phyloP scores from a whole-genome alignment of 2,113 vertebrate species.

The Rhabdornis inornatus region DNA sequence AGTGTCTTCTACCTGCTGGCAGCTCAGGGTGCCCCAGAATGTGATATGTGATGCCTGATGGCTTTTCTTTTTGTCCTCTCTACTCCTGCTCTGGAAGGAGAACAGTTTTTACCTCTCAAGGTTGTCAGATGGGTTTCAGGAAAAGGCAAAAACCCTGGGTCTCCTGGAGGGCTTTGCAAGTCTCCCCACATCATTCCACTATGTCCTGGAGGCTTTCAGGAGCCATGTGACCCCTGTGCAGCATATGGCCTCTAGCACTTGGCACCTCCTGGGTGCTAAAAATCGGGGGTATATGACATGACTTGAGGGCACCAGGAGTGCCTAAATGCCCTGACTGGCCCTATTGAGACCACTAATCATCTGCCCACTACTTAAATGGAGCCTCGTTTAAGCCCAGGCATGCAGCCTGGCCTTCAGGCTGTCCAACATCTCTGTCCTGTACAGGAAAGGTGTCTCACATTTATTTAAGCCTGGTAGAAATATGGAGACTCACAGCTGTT shows the following conservation, averaged over 20 bases:
- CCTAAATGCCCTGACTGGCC: not conserved
- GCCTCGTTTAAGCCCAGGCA: accelerated
- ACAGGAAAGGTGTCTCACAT: not conserved
- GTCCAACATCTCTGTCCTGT: not conserved
- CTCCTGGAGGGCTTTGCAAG: not conserved
- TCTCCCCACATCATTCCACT: not conserved
- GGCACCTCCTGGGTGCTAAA: not conserved
- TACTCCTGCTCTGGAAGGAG: not conserved
- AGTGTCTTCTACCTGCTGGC: not conserved
- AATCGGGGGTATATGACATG: not conserved
- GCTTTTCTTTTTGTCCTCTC: not conserved
- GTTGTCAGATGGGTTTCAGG: not conserved
- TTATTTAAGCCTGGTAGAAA: not conserved
- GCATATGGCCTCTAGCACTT: not conserved
- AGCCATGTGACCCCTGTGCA: not conserved
- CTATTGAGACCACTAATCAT: not conserved
- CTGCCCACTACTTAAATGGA: not conserved
- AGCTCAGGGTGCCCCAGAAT: not conserved
- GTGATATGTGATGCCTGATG: not conserved
- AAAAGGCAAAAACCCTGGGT: not conserved
- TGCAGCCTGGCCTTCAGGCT: not conserved
- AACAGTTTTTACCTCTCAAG: not conserved
- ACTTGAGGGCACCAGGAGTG: not conserved
- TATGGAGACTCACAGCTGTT: not conserved
- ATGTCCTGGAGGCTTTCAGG: not conserved